A percentile compares a stretch with the other conserved stretches of the same genome.
These are phyloP conservation scores for Netelia inedita DNA, from an alignment of 2,888 invertebrate genomes.

Conservation along the genomic window DNA sequence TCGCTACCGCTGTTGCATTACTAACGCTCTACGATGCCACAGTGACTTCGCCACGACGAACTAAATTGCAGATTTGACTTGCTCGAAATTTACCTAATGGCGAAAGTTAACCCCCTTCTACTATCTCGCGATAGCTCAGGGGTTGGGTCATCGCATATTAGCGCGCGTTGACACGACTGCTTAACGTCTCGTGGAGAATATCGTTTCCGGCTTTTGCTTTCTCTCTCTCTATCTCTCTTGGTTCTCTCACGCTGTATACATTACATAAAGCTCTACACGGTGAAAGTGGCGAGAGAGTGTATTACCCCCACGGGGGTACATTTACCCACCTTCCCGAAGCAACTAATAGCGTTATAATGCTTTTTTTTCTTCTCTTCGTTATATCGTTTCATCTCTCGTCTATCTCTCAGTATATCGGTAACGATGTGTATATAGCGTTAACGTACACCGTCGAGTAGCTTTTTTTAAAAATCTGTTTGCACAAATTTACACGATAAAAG, in stretches of 20 bases:
- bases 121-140: not conserved
- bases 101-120: slow-evolving; percentile 65
- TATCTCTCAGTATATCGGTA: not conserved
- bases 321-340: slow-evolving; percentile 21
- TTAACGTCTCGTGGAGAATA: slow-evolving; percentile 45
- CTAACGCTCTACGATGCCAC: slow-evolving; percentile 44
- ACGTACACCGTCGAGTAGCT: not conserved
- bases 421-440: slow-evolving; percentile 9
- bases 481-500: slow-evolving; percentile 28
- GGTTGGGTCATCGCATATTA: slow-evolving; percentile 40
- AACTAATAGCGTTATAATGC: slow-evolving; percentile 53
- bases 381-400: slow-evolving; percentile 6
- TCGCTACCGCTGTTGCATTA: slow-evolving; percentile 31
- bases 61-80: slow-evolving; percentile 73
- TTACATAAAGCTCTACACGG: slow-evolving; percentile 32
- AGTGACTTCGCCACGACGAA: slow-evolving; percentile 69
- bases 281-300: slow-evolving; percentile 24
- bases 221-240: not conserved
- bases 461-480: slow-evolving; percentile 22
- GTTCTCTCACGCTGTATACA: slow-evolving; percentile 4
- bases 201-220: slow-evolving; percentile 34
- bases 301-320: not conserved
- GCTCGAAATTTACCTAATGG: slow-evolving; percentile 71
- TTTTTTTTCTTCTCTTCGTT: not conserved
- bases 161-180: slow-evolving; percentile 51